Conservation (phyloP, 2,888 invertebrate genomes). For the Drosophila mercatorum region DNA sequence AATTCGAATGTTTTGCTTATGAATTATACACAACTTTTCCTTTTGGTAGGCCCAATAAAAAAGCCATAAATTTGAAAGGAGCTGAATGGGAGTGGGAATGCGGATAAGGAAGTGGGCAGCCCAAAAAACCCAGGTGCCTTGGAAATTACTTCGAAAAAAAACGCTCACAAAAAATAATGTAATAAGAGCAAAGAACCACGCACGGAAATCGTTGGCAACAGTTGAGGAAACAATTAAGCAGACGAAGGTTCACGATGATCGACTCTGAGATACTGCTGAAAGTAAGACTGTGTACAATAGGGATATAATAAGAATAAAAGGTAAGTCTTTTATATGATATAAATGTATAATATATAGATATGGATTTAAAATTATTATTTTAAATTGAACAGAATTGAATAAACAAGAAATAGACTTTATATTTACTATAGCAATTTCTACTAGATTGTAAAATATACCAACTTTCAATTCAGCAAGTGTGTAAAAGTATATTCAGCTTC, state of each 20-base stretch:
- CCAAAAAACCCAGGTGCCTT: slow-evolving; percentile 9
- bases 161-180: neutral
- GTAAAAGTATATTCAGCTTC: too few relatives aligned
- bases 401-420: too few relatives aligned
- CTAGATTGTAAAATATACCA: too few relatives aligned
- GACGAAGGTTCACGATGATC: neutral
- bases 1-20: slow-evolving; percentile 55
- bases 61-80: slow-evolving; percentile 20
- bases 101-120: neutral
- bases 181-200: slow-evolving; percentile 43
- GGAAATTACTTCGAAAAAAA: slow-evolving; percentile 8
- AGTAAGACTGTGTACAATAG: too few relatives aligned
- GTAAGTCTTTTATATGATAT: too few relatives aligned
- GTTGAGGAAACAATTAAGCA: slow-evolving; percentile 37
- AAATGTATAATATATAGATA: too few relatives aligned
- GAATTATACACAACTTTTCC: slow-evolving; percentile 63
- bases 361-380: too few relatives aligned
- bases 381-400: too few relatives aligned
- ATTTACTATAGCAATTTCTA: too few relatives aligned
- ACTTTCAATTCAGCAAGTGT: too few relatives aligned
- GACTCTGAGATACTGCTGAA: slow-evolving; percentile 8
- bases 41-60: slow-evolving; percentile 42
- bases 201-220: slow-evolving; percentile 55
- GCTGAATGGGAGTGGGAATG: neutral
- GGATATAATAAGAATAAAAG: too few relatives aligned